These are phyloP conservation scores for Propithecus perrieri DNA, from an alignment of 2,797 vertebrate species.

Conservation along the genomic window DNA sequence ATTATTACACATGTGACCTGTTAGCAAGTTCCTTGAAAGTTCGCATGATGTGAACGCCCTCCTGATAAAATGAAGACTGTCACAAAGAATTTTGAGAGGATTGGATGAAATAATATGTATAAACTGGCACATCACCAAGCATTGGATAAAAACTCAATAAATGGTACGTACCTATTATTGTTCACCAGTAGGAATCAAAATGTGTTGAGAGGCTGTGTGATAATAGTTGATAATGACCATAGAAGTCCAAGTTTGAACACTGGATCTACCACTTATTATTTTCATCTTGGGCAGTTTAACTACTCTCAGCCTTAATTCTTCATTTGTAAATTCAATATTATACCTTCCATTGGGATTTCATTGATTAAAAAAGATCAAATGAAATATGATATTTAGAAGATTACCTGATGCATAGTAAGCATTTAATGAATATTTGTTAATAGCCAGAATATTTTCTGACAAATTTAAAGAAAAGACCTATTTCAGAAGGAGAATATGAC, in stretches of 20 bases:
- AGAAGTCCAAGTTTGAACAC: background rate
- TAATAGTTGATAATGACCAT: background rate
- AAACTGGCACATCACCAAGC: background rate
- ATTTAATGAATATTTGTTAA: background rate
- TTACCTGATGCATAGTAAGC: background rate
- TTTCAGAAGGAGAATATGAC: background rate
- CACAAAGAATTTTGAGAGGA: background rate
- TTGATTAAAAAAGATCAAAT: background rate
- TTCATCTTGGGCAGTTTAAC: background rate
- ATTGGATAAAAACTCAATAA: background rate
- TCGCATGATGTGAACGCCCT: background rate
- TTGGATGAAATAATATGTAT: background rate
- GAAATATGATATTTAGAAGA: background rate
- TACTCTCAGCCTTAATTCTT: background rate
- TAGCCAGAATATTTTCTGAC: constrained; percentile 6
- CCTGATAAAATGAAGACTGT: background rate
- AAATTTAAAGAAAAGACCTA: background rate
- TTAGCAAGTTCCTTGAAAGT: background rate
- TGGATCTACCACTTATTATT: background rate
- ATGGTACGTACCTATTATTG: background rate
- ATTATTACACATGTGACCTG: background rate
- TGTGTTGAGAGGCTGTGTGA: background rate
- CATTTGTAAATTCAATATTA: background rate
- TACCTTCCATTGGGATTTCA: background rate
- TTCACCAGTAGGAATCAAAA: background rate